phyloP scores from a whole-genome alignment of 1,140 invertebrate genomes.

The Argopecten irradians region DNA sequence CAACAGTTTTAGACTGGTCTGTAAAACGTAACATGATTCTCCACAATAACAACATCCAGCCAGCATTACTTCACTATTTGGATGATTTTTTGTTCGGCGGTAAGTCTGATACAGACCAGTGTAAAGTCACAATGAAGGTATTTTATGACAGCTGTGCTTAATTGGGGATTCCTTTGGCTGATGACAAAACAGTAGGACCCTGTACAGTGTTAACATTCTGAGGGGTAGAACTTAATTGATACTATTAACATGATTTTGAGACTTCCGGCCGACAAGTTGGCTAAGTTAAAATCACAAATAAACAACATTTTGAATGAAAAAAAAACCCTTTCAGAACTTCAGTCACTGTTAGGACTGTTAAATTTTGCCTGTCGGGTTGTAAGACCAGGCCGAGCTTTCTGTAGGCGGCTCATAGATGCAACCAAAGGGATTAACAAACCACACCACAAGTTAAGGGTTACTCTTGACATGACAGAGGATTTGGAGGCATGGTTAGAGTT shows the following conservation, averaged over 20 bases:
- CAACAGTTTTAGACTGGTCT: slow-evolving; percentile 7
- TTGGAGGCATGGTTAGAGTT: slow-evolving; percentile 40
- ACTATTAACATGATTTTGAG: not conserved
- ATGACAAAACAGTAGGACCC: slow-evolving; percentile 24
- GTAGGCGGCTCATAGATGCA: slow-evolving; percentile 39
- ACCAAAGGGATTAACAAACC: slow-evolving; percentile 33
- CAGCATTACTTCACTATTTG: slow-evolving; percentile 31
- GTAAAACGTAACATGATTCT: not conserved
- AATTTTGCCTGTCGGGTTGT: slow-evolving; percentile 52
- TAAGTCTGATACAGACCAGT: not conserved
- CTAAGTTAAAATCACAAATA: no score
- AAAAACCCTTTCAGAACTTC: slow-evolving; percentile 27
- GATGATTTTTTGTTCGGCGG: slow-evolving; percentile 37
- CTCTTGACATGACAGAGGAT: slow-evolving; percentile 25
- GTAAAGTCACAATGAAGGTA: not conserved
- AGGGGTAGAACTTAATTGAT: slow-evolving; percentile 18
- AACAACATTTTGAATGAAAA: no score
- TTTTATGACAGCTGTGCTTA: not conserved
- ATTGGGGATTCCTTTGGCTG: not conserved
- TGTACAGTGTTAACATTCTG: not conserved
- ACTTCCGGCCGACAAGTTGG: not conserved
- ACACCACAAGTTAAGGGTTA: slow-evolving; percentile 40
- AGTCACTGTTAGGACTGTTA: slow-evolving; percentile 46
- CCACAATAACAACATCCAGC: not conserved
- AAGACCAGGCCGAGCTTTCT: slow-evolving; percentile 40